These are phyloP conservation scores for Limnodromus scolopaceus DNA, from an alignment of 2,797 vertebrate genomes.

Conservation along the genomic window DNA sequence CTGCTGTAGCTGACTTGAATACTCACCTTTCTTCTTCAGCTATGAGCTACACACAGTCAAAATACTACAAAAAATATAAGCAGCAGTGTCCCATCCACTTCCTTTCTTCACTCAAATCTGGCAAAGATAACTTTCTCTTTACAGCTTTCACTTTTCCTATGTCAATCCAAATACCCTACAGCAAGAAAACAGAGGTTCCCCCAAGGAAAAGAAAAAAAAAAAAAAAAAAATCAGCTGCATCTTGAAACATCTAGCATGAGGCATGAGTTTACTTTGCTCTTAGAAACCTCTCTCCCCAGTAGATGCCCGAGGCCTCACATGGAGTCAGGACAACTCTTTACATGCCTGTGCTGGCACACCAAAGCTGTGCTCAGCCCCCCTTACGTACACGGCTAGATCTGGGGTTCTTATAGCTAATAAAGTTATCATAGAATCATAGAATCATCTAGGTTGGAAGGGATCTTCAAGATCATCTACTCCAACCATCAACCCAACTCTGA, in stretches of 20 bases:
- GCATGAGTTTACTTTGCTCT: background rate
- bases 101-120: background rate
- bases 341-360: too few relatives aligned
- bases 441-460: too few relatives aligned
- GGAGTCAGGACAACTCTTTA: background rate
- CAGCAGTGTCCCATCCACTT: background rate
- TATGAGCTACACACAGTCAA: background rate
- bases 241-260: background rate
- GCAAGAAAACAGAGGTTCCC: background rate
- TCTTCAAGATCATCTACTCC: too few relatives aligned
- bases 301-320: background rate
- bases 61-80: background rate
- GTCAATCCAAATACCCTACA: background rate
- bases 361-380: background rate
- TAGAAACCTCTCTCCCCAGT: background rate
- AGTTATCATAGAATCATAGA: background rate
- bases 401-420: background rate
- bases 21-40: background rate
- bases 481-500: too few relatives aligned
- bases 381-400: background rate
- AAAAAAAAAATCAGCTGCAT: background rate
- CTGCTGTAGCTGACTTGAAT: background rate
- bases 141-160: background rate
- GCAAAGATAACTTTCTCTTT: background rate
- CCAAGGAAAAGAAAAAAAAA: background rate